Percentiles rank a stretch among this genome's conserved stretches.
phyloP scores from a whole-genome alignment of 2,888 invertebrate genomes.

The Electrophaes corylata region DNA sequence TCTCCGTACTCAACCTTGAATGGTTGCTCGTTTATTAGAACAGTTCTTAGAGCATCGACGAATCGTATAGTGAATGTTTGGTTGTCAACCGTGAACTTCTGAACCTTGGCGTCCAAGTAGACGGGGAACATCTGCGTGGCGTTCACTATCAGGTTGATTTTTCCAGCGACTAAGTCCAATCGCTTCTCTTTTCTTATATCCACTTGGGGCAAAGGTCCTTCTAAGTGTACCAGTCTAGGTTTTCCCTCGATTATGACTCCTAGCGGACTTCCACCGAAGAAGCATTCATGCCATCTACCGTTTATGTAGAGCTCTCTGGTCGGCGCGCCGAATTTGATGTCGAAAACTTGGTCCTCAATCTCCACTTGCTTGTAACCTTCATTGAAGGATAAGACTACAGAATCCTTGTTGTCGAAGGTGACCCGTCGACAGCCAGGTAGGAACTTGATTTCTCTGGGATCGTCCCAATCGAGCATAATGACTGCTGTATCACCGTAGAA shows the following conservation, averaged over 20 bases:
- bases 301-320: conserved; percentile 96
- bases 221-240: conserved; percentile 91
- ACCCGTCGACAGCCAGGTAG: conserved; percentile 91
- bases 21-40: conserved; percentile 90
- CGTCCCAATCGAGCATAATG: conserved; percentile 93
- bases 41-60: conserved; percentile 90
- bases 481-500: conserved; percentile 94
- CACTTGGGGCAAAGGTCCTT: conserved; percentile 97
- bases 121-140: conserved; percentile 91
- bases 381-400: conserved; percentile 86
- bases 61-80: conserved; percentile 91
- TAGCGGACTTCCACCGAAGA: conserved; percentile 95
- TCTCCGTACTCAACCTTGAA: conserved; percentile 93
- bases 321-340: conserved; percentile 95
- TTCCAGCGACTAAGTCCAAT: conserved; percentile 92
- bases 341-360: conserved; percentile 89
- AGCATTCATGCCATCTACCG: conserved; percentile 94
- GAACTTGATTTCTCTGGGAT: conserved; percentile 93
- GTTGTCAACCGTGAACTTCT: conserved; percentile 90
- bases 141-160: conserved; percentile 93
- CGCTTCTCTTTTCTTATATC: conserved; percentile 92
- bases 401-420: conserved; percentile 90
- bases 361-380: conserved; percentile 89
- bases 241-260: conserved; percentile 91
- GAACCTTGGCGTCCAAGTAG: conserved; percentile 92